Percentiles rank a stretch among this genome's conserved stretches.
Evolutionary conservation across 2,797 vertebrate species (phyloP).

Genomic region (Bufotes viridis): DNA sequence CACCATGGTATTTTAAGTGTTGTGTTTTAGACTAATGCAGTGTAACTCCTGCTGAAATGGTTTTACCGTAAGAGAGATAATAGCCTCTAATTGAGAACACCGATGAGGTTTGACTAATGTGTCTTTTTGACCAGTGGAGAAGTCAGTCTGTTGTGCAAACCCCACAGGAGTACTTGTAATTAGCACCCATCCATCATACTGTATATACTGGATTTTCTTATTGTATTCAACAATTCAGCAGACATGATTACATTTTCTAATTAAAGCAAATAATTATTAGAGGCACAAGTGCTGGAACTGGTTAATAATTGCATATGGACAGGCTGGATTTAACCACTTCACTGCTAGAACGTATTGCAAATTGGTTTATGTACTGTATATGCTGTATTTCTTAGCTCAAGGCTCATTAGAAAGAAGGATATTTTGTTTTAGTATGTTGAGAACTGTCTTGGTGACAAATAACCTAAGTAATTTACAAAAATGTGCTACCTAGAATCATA

Average conservation of each 20-base stretch:
- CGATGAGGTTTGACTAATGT: slow-evolving; percentile 59
- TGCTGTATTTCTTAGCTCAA: not conserved
- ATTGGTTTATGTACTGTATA: not conserved
- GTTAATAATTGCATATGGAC: slow-evolving; percentile 40
- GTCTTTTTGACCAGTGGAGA: slow-evolving; percentile 55
- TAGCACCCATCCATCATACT: slow-evolving; percentile 58
- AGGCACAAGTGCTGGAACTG: slow-evolving; percentile 19
- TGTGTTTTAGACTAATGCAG: slow-evolving; percentile 59
- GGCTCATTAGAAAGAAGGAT: not conserved
- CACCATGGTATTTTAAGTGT: slow-evolving; percentile 45
- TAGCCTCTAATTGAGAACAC: slow-evolving; percentile 60
- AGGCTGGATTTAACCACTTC: slow-evolving; percentile 20
- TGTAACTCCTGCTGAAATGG: slow-evolving; percentile 54
- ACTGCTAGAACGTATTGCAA: not conserved
- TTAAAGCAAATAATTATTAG: slow-evolving; percentile 59
- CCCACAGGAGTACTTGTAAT: slow-evolving; percentile 58
- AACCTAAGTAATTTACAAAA: no score
- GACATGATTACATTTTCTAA: slow-evolving; percentile 57
- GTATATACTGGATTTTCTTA: slow-evolving; percentile 46
- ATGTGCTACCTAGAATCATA: not conserved
- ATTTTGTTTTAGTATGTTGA: not conserved
- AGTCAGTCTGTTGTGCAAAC: slow-evolving; percentile 40
- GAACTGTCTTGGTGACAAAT: not conserved
- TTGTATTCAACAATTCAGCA: slow-evolving; percentile 52
- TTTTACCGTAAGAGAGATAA: slow-evolving; percentile 61